Conservation (phyloP, 2,797 vertebrate species). For the Melanotaenia boesemani region DNA sequence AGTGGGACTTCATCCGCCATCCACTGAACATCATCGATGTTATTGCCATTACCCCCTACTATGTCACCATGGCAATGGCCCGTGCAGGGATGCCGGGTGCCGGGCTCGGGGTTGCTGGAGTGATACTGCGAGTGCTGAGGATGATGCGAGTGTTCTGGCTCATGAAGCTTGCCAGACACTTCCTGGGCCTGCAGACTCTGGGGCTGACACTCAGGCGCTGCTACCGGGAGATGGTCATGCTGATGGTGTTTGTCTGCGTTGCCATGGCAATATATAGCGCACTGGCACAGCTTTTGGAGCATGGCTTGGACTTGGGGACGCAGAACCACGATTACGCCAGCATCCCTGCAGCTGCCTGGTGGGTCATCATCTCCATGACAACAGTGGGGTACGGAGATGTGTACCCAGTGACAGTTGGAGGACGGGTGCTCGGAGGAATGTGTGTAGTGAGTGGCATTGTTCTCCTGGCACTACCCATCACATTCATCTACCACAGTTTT, state of each 20-base stretch:
- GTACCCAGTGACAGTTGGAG: constrained; percentile 95
- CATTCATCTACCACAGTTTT: constrained; percentile 99
- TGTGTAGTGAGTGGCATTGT: constrained; percentile 99
- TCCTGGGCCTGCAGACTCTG: constrained; percentile 97
- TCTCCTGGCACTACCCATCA: constrained; percentile 96
- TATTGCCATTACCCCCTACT: constrained; percentile 97
- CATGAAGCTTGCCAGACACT: constrained; percentile 98
- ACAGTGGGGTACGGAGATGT: constrained; percentile 99
- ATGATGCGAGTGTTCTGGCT: constrained; percentile 99
- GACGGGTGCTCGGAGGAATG: constrained; percentile 96
- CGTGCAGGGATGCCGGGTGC: constrained; percentile 89
- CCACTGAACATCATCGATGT: constrained; percentile 98
- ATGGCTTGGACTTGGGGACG: constrained; percentile 92
- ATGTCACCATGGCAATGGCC: constrained; percentile 93
- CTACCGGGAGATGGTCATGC: constrained; percentile 98
- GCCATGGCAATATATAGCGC: constrained; percentile 99
- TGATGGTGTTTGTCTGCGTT: constrained; percentile 97
- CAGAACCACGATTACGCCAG: constrained; percentile 96
- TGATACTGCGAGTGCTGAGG: constrained; percentile 93
- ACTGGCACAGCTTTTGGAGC: constrained; percentile 96
- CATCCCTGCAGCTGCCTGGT: constrained; percentile 99
- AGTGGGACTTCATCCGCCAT: constrained; percentile 96
- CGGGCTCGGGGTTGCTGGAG: constrained; percentile 94
- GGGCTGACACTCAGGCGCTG: constrained; percentile 96
- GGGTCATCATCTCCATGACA: constrained; percentile 99